These are phyloP conservation scores for Carterocephalus palaemon DNA, from an alignment of 2,888 invertebrate species.

Conservation along the genomic window DNA sequence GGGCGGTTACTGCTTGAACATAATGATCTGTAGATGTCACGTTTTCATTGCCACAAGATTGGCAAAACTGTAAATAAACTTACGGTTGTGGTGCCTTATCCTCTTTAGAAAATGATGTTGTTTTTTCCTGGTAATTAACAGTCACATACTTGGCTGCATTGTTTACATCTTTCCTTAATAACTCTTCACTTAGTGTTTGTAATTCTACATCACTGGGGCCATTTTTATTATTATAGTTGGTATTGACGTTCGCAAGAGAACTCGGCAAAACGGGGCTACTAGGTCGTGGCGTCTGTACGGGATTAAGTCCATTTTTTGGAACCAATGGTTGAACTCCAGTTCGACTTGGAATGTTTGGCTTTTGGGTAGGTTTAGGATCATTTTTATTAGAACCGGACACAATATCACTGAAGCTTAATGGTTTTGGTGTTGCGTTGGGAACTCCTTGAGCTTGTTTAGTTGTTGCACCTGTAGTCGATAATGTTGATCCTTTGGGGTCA, in stretches of 20 bases:
- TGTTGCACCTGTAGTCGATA: constrained; percentile 27
- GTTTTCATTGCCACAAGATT: too few species aligned
- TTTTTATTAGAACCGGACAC: constrained; percentile 52
- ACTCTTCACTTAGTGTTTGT: constrained; percentile 83
- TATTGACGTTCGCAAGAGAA: constrained; percentile 62
- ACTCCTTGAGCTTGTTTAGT: constrained; percentile 25
- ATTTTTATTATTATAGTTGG: constrained; percentile 42
- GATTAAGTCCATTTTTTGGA: constrained; percentile 2
- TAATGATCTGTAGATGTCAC: too few species aligned
- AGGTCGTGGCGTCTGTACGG: constrained; percentile 31
- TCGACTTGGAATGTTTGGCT: constrained; percentile 27
- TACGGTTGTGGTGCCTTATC: constrained; percentile 89
- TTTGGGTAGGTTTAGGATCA: constrained; percentile 37
- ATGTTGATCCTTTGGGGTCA: constrained; percentile 34
- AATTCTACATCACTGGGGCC: constrained; percentile 80
- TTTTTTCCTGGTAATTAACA: constrained; percentile 86
- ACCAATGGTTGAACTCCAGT: constrained; percentile 27
- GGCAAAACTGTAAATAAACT: constrained; percentile 55
- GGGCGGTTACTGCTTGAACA: too few species aligned
- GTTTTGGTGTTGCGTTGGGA: constrained; percentile 41
- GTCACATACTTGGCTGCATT: constrained; percentile 85
- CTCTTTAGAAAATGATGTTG: constrained; percentile 81
- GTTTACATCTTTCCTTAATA: constrained; percentile 85
- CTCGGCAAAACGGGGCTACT: constrained; percentile 58
- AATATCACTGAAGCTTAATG: constrained; percentile 54